Evolutionary conservation across 2,113 vertebrate species (phyloP).

Genomic region (Podarcis muralis): DNA sequence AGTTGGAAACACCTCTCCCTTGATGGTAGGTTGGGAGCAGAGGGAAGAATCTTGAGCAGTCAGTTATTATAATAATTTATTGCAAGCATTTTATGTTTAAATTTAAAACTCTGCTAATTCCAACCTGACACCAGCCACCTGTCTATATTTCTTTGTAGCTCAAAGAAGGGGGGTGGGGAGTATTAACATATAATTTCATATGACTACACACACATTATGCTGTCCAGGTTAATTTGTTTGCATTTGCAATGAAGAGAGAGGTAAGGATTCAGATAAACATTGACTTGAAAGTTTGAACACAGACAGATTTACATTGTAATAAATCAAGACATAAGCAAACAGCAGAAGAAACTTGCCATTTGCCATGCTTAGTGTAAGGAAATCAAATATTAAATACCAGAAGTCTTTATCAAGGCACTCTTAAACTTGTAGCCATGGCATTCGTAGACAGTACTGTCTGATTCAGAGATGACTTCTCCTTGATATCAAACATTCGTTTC

Average conservation of each 20-base stretch:
- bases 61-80: background rate
- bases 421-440: background rate
- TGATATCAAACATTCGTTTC: background rate
- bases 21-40: background rate
- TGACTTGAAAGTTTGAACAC: background rate
- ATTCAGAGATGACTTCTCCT: background rate
- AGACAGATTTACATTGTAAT: background rate
- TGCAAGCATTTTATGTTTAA: background rate
- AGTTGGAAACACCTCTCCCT: too few relatives aligned
- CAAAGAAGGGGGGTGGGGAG: background rate
- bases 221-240: background rate
- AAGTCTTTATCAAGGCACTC: background rate
- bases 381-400: background rate
- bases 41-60: constrained; percentile 7
- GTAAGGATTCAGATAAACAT: background rate
- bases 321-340: constrained; percentile 5
- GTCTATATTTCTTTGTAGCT: background rate
- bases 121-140: background rate
- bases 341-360: background rate
- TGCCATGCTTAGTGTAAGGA: background rate
- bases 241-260: background rate
- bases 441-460: background rate
- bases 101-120: background rate
- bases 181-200: background rate
- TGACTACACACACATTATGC: background rate